A percentile compares a stretch with the other conserved stretches of the same genome.
Evolutionary conservation across 2,113 vertebrate species (phyloP).

Genomic region (Zapornia atra): DNA sequence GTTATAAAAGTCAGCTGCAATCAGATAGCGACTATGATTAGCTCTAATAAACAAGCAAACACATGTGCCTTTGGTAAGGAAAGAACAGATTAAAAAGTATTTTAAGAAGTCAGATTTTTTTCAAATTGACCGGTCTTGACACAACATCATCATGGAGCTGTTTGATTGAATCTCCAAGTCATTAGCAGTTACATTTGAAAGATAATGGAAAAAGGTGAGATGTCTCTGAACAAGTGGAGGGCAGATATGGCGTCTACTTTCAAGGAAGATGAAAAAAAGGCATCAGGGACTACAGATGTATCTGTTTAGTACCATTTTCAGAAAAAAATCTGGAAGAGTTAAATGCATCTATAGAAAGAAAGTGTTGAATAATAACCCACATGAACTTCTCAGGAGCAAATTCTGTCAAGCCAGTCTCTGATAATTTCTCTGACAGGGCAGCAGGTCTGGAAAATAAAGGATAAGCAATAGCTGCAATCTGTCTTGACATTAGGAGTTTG

Average conservation of each 20-base stretch:
- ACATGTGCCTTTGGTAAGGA: neutral
- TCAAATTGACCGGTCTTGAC: neutral
- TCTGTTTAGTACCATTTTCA: neutral
- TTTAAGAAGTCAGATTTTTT: neutral
- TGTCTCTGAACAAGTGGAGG: neutral
- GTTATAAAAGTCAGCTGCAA: neutral
- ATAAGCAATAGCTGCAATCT: neutral
- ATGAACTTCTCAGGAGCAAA: neutral
- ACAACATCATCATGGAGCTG: neutral
- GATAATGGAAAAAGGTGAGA: neutral
- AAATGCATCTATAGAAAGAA: conserved; percentile 2
- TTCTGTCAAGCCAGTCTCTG: neutral
- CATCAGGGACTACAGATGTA: neutral
- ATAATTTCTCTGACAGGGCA: neutral
- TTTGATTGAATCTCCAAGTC: neutral
- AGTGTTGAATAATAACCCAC: neutral
- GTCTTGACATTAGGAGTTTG: neutral
- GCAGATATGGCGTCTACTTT: neutral
- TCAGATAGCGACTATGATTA: neutral
- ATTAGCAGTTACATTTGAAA: neutral
- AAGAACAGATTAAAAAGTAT: neutral
- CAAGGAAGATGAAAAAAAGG: neutral
- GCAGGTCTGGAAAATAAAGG: neutral
- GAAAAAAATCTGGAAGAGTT: neutral
- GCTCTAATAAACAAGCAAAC: neutral